Percentiles rank a stretch among this genome's conserved stretches.
phyloP scores from a whole-genome alignment of 2,888 invertebrate species.

The Pseudoips prasinana region DNA sequence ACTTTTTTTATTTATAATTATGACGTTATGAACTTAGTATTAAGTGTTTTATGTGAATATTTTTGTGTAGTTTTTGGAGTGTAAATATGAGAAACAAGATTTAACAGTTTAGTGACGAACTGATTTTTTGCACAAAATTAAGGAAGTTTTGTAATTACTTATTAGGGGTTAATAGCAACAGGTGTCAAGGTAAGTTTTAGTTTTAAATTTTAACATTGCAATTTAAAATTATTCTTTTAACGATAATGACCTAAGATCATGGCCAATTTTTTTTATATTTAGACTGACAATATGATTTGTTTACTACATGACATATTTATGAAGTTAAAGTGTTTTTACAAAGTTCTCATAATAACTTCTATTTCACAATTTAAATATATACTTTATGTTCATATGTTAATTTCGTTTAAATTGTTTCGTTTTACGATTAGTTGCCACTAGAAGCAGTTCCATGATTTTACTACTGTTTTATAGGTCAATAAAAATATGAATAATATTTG shows the following conservation, averaged over 20 bases:
- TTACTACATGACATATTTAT: too few species aligned
- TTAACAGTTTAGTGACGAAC: constrained; percentile 49
- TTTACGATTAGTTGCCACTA: constrained; percentile 23
- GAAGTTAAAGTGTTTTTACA: too few species aligned
- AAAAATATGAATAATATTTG: constrained; percentile 12
- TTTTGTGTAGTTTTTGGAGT: constrained; percentile 44
- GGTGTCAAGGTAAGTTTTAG: constrained; percentile 45
- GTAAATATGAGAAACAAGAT: constrained; percentile 39
- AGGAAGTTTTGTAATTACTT: constrained; percentile 34
- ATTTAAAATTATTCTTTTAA: too few species aligned
- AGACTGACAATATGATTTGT: too few species aligned
- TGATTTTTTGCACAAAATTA: constrained; percentile 38
- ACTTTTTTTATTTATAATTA: constrained; percentile 29
- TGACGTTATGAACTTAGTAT: constrained; percentile 33
- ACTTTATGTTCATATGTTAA: constrained; percentile 17
- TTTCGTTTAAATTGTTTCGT: constrained; percentile 9
- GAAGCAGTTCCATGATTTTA: constrained; percentile 9
- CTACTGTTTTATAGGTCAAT: constrained; percentile 12
- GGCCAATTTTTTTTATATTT: too few species aligned
- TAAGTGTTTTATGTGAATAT: constrained; percentile 47
- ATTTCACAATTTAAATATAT: too few species aligned
- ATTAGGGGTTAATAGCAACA: constrained; percentile 27
- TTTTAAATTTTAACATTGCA: constrained; percentile 16
- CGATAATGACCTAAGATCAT: too few species aligned
- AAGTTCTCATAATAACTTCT: too few species aligned